Base-by-base conservation (phyloP, 2,797 vertebrate species). In the Lateolabrax maculatus region DNA sequence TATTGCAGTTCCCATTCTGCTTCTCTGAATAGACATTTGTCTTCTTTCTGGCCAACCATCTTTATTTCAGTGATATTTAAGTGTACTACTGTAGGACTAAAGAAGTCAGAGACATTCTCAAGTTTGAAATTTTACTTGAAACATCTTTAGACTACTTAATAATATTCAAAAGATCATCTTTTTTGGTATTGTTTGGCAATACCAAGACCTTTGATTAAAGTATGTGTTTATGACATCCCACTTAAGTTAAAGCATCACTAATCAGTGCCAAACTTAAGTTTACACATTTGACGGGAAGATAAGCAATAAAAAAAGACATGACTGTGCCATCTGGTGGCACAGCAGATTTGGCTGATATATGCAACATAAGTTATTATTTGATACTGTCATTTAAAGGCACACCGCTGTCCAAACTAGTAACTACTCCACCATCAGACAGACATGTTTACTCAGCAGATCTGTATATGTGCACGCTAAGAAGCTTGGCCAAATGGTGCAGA, bases 401-500 rank as follows among this genome's bases (percentile, higher is more conserved):
- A 69, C 16, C 2, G 1, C 43, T 19, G 48, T 77, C 72, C 58
- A 81, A 83, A 80, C 43, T 46, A 70, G n/a, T 75, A 72, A 83
- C 60, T 55, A 13, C 53, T 72, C 52, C 44, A n/a, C 7, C 27
- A 66, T 76, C 69, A 80, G 76, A 85, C 71, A 83, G 63, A 44
- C 66, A 48, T 53, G 74, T 84, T 80, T 84, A 87, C 76, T 88
- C 77, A 87, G 85, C 75, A 84, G 48, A 79, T 83, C 65, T 71
- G 64, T 73, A 66, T 19, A 62, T 52, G 65, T 62, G 77, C 79
- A 80, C 5, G 39, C 69, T 58, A 75, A 80, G 74, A 77, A 84
- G 80, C 68, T 57, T 37, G 65, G 66, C 76, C 75, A 92, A 93
- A 93, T 90, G 90, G 84, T 87, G 90, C 88, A 89, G 77, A 91